Conservation (phyloP, 2,113 vertebrate genomes). For the Stercorarius parasiticus region DNA sequence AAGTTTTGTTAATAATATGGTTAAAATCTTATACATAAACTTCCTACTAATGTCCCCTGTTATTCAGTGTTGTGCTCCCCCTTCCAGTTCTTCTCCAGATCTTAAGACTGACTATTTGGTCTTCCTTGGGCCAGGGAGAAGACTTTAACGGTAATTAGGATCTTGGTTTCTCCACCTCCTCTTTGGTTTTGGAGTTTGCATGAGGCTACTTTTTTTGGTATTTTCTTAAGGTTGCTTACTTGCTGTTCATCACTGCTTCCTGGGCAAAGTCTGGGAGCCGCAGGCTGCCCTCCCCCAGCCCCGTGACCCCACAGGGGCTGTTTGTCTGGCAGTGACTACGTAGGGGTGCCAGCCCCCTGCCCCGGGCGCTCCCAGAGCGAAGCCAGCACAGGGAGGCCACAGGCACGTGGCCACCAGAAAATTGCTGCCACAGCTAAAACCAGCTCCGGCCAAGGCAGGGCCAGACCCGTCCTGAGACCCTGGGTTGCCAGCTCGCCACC, state of each 20-base stretch:
- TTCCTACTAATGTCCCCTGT: not conserved
- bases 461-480: not conserved
- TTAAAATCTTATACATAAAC: not conserved
- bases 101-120: not conserved
- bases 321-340: accelerated
- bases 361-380: accelerated
- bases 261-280: not conserved
- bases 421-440: too few relatives aligned
- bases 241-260: not conserved
- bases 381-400: not conserved
- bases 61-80: not conserved
- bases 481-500: not conserved
- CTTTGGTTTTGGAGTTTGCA: not conserved
- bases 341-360: not conserved
- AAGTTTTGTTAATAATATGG: not conserved
- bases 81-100: not conserved
- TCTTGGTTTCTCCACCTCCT: not conserved
- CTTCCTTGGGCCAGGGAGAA: not conserved
- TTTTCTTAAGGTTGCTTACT: not conserved
- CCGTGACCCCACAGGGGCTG: accelerated
- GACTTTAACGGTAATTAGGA: not conserved
- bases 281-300: accelerated
- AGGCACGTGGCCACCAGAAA: too few relatives aligned
- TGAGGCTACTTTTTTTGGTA: not conserved
- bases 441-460: not conserved